A percentile compares a stretch with the other conserved stretches of the same genome.
Evolutionary conservation across 2,113 vertebrate species (phyloP).

Genomic region (Hydropotes inermis): DNA sequence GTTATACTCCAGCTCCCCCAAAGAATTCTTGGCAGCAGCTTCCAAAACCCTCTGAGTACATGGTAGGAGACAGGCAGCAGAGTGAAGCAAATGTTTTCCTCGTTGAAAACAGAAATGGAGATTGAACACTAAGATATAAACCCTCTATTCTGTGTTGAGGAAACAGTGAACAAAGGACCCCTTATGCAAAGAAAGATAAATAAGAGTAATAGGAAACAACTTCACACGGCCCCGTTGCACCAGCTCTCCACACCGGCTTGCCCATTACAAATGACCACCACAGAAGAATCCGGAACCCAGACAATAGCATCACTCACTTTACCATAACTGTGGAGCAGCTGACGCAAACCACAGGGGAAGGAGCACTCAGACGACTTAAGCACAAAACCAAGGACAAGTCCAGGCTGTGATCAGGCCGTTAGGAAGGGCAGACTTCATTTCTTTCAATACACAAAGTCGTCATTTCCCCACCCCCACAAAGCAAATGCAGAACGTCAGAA

Average conservation of each 20-base stretch:
- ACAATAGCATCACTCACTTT: not conserved
- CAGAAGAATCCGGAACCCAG: accelerated
- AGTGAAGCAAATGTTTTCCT: not conserved
- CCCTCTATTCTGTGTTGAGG: not conserved
- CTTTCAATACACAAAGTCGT: not conserved
- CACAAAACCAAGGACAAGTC: not conserved
- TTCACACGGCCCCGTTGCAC: not conserved
- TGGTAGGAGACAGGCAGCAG: not conserved
- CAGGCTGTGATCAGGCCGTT: not conserved
- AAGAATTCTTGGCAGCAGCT: not conserved
- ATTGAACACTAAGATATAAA: not conserved
- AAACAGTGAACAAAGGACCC: slow-evolving; percentile 40
- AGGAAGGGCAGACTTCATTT: not conserved
- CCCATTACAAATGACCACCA: not conserved
- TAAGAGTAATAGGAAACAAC: slow-evolving; percentile 11
- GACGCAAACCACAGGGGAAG: not conserved
- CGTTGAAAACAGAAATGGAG: not conserved
- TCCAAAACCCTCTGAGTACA: not conserved
- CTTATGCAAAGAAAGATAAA: not conserved
- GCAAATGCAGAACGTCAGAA: not conserved
- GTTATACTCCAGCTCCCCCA: not conserved
- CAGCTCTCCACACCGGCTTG: not conserved
- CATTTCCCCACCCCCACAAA: not conserved
- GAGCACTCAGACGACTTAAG: not conserved
- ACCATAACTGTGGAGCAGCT: not conserved